Base-by-base conservation (phyloP, 2,888 invertebrate genomes). In the Synergus gifuensis region DNA sequence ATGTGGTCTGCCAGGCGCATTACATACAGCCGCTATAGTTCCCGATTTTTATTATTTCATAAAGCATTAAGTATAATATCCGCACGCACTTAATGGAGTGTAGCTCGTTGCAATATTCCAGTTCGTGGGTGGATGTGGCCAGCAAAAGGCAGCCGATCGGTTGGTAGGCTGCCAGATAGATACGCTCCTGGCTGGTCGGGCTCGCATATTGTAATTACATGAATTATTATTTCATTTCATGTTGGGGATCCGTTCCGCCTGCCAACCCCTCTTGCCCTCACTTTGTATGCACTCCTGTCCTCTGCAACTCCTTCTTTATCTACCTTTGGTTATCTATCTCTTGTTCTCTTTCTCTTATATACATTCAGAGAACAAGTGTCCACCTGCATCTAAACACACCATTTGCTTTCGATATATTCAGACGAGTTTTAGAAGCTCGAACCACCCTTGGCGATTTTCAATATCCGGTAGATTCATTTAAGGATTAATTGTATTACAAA, bases 51-150 rank as follows among this genome's bases (percentile, higher is more conserved):
- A 87, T 88, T 83, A 87, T 88, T 87, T 88, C 86, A 88, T 88
- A 90, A 90, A 88, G 89, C 89, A 89, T 90, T 89, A 90, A 89
- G 88, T 89, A 89, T 89, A 91, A 90, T 89, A 88, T 89, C 86
- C 85, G 86, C 86, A 86, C 89, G 88, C 89, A 89, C 89, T 90
- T 89, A 91, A 90, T 90, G 89, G 88, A 90, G 88, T 89, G 86
- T 86, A 87, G 87, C 89, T 90, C 88, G 90, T 90, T 89, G 89
- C 88, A 88, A 86, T 88, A 86, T 86, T 87, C 86, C 84, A 85
- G 86, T 84, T 86, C 90, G 90, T 90, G 90, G 90, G 90, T 90
- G 90, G 90, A 90, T 88, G 85, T 83, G 86, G 83, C 79, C 8
- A 36, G 77, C 79, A 78, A 28, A 28, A 78, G 82, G 78, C 28